Evolutionary conservation across 2,797 vertebrate genomes (phyloP), one percentile per base, ranked within the genome.

Genomic region (Crypturellus tataupa): DNA sequence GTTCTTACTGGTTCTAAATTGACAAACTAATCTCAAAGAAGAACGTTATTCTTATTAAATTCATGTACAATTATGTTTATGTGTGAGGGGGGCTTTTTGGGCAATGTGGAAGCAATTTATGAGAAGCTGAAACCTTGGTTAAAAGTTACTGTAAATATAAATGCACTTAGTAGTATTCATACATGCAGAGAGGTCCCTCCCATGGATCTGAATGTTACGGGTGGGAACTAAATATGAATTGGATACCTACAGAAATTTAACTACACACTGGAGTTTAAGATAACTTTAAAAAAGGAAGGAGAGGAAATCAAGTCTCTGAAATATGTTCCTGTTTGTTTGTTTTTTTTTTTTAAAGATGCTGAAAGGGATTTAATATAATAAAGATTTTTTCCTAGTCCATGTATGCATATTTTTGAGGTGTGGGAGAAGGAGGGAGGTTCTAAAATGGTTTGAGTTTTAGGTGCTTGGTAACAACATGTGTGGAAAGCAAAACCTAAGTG

Each of bases 171-270:
- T 93, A 15, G 37, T 94, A 89, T 84, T 63, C 40, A 25, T 89
- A 70, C 12, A 8, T 73, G 73, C 40, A 75, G 77, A 62, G 84
- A 93, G 73, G 83, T 70, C 53, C 70, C 80, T 87, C 92, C 94
- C 82, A 62, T 65, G 64, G 90, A 96, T 65, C 72, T 85, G 81
- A 90, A 56, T 95, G 72, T 94, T 95, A 95, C 76, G 84, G 59
- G 89, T 85, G 92, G 89, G 89, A 95, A 63, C 87, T 92, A 93
- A 93, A 83, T 93, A 93, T 87, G 87, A 94, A 63, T 89, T 59
- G 55, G 47, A 73, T 94, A 70, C 29, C 35, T 80, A 47, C 49
- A 78, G 69, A 46, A 85, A 76, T 40, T 78, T 44, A 83, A 87
- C 53, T 90, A 89, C 72, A 80, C 49, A 51, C 16, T 59, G 37